Conservation (phyloP, 2,113 vertebrate genomes). For the Dipodomys ordii region DNA sequence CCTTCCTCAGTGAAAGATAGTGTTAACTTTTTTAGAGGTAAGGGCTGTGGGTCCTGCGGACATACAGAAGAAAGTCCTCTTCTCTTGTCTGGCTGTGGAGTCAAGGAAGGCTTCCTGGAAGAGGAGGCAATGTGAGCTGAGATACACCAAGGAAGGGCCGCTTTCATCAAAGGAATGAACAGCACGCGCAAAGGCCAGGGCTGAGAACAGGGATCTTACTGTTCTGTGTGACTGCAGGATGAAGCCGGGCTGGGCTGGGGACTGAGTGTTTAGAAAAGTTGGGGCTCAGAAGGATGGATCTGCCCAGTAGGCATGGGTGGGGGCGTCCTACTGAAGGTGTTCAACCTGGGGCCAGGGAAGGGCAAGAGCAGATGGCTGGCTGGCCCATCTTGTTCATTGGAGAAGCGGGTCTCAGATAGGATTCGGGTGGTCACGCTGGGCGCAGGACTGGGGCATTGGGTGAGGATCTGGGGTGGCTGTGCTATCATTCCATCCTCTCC, state of each 20-base stretch:
- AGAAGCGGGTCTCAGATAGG: neutral
- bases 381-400: neutral
- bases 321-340: neutral
- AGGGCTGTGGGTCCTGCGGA: neutral
- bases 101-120: constrained; percentile 30
- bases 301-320: neutral
- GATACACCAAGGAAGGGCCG: neutral
- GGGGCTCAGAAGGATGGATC: neutral
- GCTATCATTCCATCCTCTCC: constrained; percentile 56
- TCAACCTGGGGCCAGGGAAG: neutral
- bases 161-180: neutral
- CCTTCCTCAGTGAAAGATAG: neutral
- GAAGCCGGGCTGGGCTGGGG: neutral
- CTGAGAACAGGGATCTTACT: neutral
- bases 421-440: neutral
- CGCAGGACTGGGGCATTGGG: neutral
- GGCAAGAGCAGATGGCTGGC: neutral
- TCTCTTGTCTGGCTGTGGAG: neutral
- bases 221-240: neutral
- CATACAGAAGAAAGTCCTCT: neutral
- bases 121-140: neutral
- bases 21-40: constrained; percentile 33
- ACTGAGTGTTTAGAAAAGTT: neutral
- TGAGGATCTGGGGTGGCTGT: neutral
- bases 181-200: neutral